Percentiles rank a stretch among this genome's conserved stretches.
These are phyloP conservation scores for Drosophila tristis DNA, from an alignment of 1,140 invertebrate genomes.

Conservation along the genomic window DNA sequence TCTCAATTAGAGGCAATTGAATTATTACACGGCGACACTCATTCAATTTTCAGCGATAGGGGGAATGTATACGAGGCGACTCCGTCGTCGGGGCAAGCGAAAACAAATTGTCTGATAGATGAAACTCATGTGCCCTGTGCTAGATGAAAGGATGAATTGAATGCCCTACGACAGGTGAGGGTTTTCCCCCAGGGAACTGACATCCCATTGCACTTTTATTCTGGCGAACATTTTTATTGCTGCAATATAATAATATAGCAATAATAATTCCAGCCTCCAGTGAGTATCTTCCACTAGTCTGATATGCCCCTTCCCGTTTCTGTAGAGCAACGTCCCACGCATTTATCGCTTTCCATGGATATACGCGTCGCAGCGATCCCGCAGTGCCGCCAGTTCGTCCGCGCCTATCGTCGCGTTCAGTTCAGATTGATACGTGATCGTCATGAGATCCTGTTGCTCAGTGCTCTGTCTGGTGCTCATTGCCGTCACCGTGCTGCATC, in stretches of 20 bases:
- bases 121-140: conserved; percentile 1
- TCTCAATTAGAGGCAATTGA: conserved; percentile 79
- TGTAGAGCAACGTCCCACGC: conserved; percentile 52
- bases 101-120: conserved; percentile 11
- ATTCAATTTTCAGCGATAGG: conserved; percentile 70
- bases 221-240: too few relatives aligned
- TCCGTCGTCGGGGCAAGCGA: conserved; percentile 13
- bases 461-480: conserved; percentile 46
- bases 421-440: conserved; percentile 15
- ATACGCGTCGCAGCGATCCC: conserved; percentile 51
- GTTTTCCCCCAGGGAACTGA: not conserved
- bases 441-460: conserved; percentile 52
- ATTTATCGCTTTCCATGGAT: conserved; percentile 53
- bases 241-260: too few relatives aligned
- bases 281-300: too few relatives aligned
- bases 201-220: conserved; percentile 3
- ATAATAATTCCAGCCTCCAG: too few relatives aligned
- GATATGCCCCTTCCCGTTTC: not conserved
- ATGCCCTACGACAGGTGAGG: conserved; percentile 3
- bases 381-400: conserved; percentile 49
- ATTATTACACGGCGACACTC: conserved; percentile 81
- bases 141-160: not conserved
- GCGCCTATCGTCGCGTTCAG: conserved; percentile 42
- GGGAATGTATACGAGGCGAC: conserved; percentile 15
- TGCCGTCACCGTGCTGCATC: conserved; percentile 25